phyloP scores from a whole-genome alignment of 2,797 vertebrate species.

The Furcifer pardalis region DNA sequence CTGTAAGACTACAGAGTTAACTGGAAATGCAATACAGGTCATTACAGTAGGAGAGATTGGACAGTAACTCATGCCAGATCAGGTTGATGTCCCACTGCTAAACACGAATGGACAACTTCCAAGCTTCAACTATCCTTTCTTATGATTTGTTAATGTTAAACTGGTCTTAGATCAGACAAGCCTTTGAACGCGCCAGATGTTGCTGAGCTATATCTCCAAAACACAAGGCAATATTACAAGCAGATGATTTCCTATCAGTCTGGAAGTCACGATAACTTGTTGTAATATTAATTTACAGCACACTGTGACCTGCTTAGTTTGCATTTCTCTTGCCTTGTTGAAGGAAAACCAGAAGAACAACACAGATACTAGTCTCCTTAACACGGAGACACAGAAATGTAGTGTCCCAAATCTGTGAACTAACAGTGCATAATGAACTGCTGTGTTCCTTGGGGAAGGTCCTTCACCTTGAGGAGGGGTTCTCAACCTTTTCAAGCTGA shows the following conservation, averaged over 20 bases:
- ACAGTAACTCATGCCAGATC: background rate
- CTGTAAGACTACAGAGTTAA: no score
- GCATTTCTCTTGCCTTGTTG: rapidly evolving
- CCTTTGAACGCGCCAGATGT: background rate
- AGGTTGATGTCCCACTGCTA: background rate
- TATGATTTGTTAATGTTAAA: background rate
- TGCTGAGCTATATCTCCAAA: background rate
- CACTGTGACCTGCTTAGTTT: background rate
- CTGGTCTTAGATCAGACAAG: background rate
- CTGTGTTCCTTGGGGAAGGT: background rate
- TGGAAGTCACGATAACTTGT: background rate
- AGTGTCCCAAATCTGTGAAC: background rate
- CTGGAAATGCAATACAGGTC: no score
- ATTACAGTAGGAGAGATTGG: no score
- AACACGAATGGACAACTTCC: background rate
- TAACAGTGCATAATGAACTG: background rate
- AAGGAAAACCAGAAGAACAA: background rate
- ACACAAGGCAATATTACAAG: slow-evolving; percentile 8
- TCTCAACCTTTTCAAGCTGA: no score
- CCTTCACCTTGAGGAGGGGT: slow-evolving; percentile 19
- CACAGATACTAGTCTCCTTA: background rate
- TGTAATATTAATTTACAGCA: slow-evolving; percentile 1
- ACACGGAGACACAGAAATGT: rapidly evolving
- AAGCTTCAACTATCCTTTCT: background rate
- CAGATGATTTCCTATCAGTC: background rate